Evolutionary conservation across 2,797 vertebrate genomes (phyloP).

Genomic region (Gobio occitaniae): DNA sequence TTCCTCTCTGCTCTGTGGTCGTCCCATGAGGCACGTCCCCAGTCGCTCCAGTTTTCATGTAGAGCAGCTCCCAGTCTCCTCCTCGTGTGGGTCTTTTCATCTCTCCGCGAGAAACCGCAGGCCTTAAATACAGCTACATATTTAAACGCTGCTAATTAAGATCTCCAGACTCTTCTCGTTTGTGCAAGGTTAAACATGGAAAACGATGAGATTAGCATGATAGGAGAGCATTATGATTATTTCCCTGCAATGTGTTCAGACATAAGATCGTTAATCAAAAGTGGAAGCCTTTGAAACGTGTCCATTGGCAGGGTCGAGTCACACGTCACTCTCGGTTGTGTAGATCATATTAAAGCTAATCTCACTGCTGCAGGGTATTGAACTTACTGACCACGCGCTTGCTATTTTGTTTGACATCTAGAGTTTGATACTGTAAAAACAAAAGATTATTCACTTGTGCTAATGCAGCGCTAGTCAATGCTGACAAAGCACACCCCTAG

Average conservation of each 20-base stretch:
- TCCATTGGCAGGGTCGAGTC: neutral
- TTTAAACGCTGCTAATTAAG: constrained; percentile 78
- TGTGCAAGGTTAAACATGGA: constrained; percentile 66
- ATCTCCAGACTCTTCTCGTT: constrained; percentile 64
- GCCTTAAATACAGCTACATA: constrained; percentile 74
- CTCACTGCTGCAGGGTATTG: constrained; percentile 10
- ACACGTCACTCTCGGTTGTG: constrained; percentile 2
- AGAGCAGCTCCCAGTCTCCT: constrained; percentile 41
- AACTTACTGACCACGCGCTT: constrained; percentile 1
- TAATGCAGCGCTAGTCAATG: neutral
- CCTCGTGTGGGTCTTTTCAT: constrained; percentile 28
- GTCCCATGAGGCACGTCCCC: constrained; percentile 34
- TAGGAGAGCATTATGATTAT: neutral
- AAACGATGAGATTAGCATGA: constrained; percentile 65
- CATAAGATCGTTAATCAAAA: no score
- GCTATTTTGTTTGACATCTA: constrained; percentile 2
- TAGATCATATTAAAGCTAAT: constrained; percentile 33
- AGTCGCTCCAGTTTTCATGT: constrained; percentile 34
- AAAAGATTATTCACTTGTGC: neutral
- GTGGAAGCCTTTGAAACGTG: neutral
- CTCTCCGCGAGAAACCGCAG: constrained; percentile 52
- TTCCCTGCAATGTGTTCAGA: neutral
- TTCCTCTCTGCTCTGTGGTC: neutral
- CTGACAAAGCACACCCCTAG: neutral
- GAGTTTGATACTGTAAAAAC: constrained; percentile 13